Percentiles rank a stretch among this genome's conserved stretches.
These are phyloP conservation scores for Dorcus hopei DNA, from an alignment of 2,888 invertebrate species.

Conservation along the genomic window DNA sequence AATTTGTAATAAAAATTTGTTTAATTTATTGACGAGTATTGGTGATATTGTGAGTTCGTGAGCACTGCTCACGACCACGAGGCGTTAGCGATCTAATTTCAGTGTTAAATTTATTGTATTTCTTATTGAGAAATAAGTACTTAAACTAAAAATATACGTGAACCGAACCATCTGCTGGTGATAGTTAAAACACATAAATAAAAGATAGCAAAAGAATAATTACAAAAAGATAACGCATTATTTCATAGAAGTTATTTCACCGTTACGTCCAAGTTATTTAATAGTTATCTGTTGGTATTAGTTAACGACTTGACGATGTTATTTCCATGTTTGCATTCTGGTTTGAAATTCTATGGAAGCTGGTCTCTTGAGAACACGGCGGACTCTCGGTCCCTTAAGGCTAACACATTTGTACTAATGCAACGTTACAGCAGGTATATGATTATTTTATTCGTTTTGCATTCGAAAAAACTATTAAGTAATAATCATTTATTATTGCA, in stretches of 20 bases:
- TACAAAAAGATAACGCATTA: slow-evolving; percentile 10
- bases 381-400: slow-evolving; percentile 1
- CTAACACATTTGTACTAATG: background rate
- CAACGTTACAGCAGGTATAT: background rate
- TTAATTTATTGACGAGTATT: too few relatives aligned
- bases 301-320: slow-evolving; percentile 20
- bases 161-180: slow-evolving; percentile 1
- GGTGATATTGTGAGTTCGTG: too few relatives aligned
- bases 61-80: too few relatives aligned
- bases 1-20: too few relatives aligned
- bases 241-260: slow-evolving; percentile 8
- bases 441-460: background rate
- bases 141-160: background rate
- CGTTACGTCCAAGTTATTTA: slow-evolving; percentile 23
- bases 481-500: background rate
- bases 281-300: slow-evolving; percentile 20
- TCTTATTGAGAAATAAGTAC: too few relatives aligned
- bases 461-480: too few relatives aligned
- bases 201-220: slow-evolving; percentile 11
- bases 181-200: slow-evolving; percentile 2
- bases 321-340: slow-evolving; percentile 23
- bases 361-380: slow-evolving; percentile 9
- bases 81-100: too few relatives aligned
- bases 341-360: slow-evolving; percentile 23
- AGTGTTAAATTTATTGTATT: too few relatives aligned